Evolutionary conservation across 37 sponge, comb jelly and placozoan species (phyloP), one percentile per base, ranked within the genome.

Genomic region (Aplysina aerophoba): DNA sequence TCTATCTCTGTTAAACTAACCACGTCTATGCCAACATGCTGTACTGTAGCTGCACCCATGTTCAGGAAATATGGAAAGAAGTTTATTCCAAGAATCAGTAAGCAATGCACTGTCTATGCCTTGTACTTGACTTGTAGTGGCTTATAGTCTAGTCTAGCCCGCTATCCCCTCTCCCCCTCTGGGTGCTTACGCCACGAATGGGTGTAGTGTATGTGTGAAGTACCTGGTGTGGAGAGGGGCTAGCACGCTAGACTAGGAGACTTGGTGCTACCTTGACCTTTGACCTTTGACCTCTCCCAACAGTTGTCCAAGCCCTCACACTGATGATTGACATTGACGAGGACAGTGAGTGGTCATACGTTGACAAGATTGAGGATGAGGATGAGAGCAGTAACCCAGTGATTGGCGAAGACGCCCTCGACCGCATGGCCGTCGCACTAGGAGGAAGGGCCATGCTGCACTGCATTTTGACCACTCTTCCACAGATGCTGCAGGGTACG

Each of bases 391-490:
- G 91, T 79, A 96, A 89, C 58, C 85, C 95, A 2, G 87, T 97
- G 16, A 91, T 86, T 27, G 99, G 95, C 24, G 97, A 99, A 85
- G 91, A 92, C 11, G 85, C 92, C 22, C 89, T 99, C 53, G 97
- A 99, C 68, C 92, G 99, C 0, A 84, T 99, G 66, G 93, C 99
- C 41, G 89, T 90, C 61, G 90, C 97, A 15, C 94, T 99, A 13
- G 99, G 99, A 3, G 99, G 99, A 0, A 95, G 93, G 81, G 87
- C 84, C 37, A 74, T 99, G 13, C 89, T 99, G 13, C 99, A 97
- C 22, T 90, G 92, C 81, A 95, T 99, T 82, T 88, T 92, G 30
- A 66, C 84, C 28, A 95, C 87, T n/a, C 82, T 95, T 16, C 92
- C 97, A 4, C 87, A 67, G 20, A 93, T 99, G 95, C 85, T 99